Base-by-base conservation (phyloP, 1,140 invertebrate genomes). In the Rhyzopertha dominica region DNA sequence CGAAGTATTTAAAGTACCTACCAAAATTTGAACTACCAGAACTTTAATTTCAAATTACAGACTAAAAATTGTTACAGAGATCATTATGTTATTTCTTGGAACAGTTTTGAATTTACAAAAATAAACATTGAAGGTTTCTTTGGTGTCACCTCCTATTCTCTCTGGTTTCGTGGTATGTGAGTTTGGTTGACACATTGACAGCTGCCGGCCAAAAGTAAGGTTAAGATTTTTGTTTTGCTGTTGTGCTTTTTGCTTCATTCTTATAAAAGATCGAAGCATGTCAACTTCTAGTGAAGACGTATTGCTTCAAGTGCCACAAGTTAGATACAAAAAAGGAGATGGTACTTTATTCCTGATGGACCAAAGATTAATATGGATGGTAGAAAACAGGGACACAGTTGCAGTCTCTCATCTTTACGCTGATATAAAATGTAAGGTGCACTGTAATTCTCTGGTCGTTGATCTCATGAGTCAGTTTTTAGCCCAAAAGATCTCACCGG, bases 401-500 rank as follows among this genome's bases (percentile, higher is more conserved):
- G 84, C 85, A 5, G 84, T 96, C 18, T 93, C 89, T 48, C 90
- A 96, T 67, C 81, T 87, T 65, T 98, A 95, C 75, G 83, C 87
- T 31, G 94, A 98, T 66, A 96, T 98, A 50, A 97, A 97, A 79
- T 82, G 90, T 94, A 76, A 78, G 74, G 70, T 16, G 34, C 3
- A 31, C 8, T 16, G 12, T 24, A n/a, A 3, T 14, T 14, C n/a
- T n/a, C n/a, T n/a, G n/a, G n/a, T n/a, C n/a, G n/a, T n/a, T n/a
- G n/a, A n/a, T n/a, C n/a, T n/a, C n/a, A n/a, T n/a, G n/a, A n/a
- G 18, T 35, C 44, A 19, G 37, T 53, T 73, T 78, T 45, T 68
- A 96, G 93, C 86, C 45, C 96, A 99, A 77, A 97, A 98, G 73
- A 98, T 99, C 58, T 98, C 95, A 34, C 93, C 96, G 0, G 95